Percentiles rank a stretch among this genome's conserved stretches.
Conservation (phyloP, 2,888 invertebrate species). For the Acholoe squamosa region DNA sequence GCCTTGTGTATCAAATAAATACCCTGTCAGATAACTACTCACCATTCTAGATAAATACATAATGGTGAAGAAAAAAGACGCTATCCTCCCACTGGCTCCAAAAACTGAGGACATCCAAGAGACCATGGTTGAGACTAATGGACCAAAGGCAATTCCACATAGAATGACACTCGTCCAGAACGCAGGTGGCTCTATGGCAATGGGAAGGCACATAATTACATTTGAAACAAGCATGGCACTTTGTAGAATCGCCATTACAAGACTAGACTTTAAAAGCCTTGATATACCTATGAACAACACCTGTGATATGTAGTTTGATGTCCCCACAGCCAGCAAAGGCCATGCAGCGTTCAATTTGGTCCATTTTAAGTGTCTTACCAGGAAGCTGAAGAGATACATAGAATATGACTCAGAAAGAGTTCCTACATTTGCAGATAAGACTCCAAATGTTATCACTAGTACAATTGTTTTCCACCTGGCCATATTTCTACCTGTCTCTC, state of each 20-base stretch:
- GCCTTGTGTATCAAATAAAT: constrained; percentile 32
- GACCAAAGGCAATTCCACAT: neutral
- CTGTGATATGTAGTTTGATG: neutral
- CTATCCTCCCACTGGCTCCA: neutral
- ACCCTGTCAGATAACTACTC: neutral
- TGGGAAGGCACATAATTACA: constrained; percentile 31
- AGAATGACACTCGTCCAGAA: neutral
- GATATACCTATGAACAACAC: neutral
- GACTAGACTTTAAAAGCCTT: neutral
- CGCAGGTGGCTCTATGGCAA: neutral
- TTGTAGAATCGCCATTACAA: neutral
- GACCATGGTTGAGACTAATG: neutral
- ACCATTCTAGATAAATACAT: constrained; percentile 5
- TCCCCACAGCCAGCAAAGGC: neutral
- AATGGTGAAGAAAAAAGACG: neutral
- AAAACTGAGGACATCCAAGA: neutral
- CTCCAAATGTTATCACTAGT: neutral
- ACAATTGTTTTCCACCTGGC: neutral
- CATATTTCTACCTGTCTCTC: neutral
- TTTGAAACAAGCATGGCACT: neutral
- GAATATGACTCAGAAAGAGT: neutral
- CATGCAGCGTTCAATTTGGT: neutral
- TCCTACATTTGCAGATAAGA: neutral
- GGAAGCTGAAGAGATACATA: constrained; percentile 25
- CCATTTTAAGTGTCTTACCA: neutral